Conservation (phyloP, 2,113 vertebrate species). For the Crotalus helleri region DNA sequence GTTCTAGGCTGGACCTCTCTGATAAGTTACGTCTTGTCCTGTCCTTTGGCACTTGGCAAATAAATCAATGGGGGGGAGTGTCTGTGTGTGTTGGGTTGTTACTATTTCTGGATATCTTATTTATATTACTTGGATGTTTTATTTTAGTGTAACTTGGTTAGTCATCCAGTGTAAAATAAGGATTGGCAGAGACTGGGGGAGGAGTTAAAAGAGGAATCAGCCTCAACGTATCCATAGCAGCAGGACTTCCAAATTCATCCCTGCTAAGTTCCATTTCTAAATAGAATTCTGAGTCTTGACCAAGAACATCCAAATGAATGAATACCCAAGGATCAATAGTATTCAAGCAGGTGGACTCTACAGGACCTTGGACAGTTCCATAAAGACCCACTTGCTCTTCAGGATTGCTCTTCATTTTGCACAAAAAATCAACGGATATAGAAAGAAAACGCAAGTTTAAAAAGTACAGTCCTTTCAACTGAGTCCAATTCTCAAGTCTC, state of each 20-base stretch:
- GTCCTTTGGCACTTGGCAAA: too few relatives aligned
- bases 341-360: neutral
- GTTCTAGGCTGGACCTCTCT: too few relatives aligned
- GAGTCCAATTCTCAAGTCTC: neutral
- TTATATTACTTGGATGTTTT: neutral
- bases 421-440: neutral
- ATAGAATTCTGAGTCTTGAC: neutral
- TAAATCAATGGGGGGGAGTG: neutral
- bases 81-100: neutral
- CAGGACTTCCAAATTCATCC: neutral
- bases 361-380: neutral
- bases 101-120: neutral
- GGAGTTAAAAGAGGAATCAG: neutral
- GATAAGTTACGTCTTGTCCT: too few relatives aligned
- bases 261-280: neutral
- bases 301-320: neutral
- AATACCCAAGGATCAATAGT: neutral
- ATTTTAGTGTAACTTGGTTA: neutral
- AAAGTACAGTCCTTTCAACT: neutral
- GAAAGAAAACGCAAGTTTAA: neutral
- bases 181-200: too few relatives aligned
- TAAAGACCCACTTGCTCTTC: neutral
- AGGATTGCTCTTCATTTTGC: neutral
- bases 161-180: neutral
- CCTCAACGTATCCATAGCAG: neutral